Percentiles rank a stretch among this genome's conserved stretches.
These are phyloP conservation scores for Cotesia glomerata DNA, from an alignment of 1,140 invertebrate species.

Conservation along the genomic window DNA sequence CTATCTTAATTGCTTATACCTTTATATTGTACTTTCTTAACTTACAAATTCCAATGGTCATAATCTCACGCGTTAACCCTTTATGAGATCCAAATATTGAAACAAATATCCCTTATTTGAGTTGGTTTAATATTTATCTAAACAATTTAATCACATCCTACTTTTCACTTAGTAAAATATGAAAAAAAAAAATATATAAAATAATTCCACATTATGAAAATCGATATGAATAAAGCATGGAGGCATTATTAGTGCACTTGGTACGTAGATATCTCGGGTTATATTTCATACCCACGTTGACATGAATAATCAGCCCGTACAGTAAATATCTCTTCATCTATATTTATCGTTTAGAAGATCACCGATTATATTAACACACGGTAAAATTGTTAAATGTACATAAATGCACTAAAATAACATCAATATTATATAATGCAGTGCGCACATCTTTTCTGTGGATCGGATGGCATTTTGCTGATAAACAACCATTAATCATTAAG, in stretches of 20 bases:
- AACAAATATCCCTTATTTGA: too few relatives aligned
- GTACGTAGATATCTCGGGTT: not conserved
- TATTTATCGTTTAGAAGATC: not conserved
- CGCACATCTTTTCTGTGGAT: not conserved
- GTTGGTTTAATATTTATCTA: too few relatives aligned
- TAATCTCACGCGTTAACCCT: too few relatives aligned
- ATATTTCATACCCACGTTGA: not conserved
- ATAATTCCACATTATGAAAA: too few relatives aligned
- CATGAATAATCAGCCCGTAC: not conserved
- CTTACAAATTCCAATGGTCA: not conserved
- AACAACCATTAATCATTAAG: constrained; percentile 4
- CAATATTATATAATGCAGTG: not conserved
- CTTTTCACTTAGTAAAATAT: not conserved
- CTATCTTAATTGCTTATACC: constrained; percentile 35
- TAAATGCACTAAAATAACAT: not conserved
- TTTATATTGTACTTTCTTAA: not conserved
- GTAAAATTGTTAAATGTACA: not conserved
- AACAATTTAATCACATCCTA: too few relatives aligned
- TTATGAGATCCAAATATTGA: too few relatives aligned
- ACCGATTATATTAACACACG: too few relatives aligned
- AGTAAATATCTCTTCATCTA: not conserved
- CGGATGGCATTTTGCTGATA: constrained; percentile 2
- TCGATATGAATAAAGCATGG: too few relatives aligned
- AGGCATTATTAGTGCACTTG: too few relatives aligned
- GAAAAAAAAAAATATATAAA: not conserved